Percentiles rank a stretch among this genome's conserved stretches.
These are phyloP conservation scores for Hemibagrus wyckioides DNA, from an alignment of 2,113 vertebrate genomes.

Conservation along the genomic window DNA sequence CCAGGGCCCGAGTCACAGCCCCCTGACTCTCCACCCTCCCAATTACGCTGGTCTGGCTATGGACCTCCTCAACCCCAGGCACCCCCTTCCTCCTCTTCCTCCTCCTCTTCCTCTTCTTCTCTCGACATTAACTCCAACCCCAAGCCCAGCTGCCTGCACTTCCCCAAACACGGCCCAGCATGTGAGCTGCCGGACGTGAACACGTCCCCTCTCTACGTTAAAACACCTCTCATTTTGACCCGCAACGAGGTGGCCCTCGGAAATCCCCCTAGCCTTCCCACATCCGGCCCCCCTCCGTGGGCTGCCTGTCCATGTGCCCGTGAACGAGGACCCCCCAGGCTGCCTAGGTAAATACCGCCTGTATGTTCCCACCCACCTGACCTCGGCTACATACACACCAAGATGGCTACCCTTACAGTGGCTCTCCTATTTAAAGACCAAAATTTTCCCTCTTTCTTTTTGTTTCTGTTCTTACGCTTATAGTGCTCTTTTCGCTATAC, in stretches of 20 bases:
- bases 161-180: slow-evolving; percentile 76
- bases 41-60: slow-evolving; percentile 76
- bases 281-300: slow-evolving; percentile 79
- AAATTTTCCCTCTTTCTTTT: slow-evolving; percentile 9
- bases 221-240: slow-evolving; percentile 77
- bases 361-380: slow-evolving; percentile 49
- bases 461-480: slow-evolving; percentile 54
- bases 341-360: slow-evolving; percentile 86
- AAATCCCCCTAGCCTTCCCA: slow-evolving; percentile 77
- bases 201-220: slow-evolving; percentile 78
- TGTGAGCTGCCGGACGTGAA: slow-evolving; percentile 73
- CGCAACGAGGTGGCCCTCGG: slow-evolving; percentile 76
- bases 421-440: slow-evolving; percentile 57
- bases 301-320: slow-evolving; percentile 82
- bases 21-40: slow-evolving; percentile 69
- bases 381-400: slow-evolving; percentile 46
- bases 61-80: slow-evolving; percentile 69
- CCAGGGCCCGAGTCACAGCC: slow-evolving; percentile 77
- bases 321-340: slow-evolving; percentile 85
- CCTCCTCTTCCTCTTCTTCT: slow-evolving; percentile 76
- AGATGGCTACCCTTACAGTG: slow-evolving; percentile 52
- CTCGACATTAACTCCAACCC: slow-evolving; percentile 82
- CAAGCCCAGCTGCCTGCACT: slow-evolving; percentile 80
- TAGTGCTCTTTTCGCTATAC: slow-evolving; percentile 50
- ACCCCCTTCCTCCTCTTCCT: slow-evolving; percentile 71